A percentile compares a stretch with the other conserved stretches of the same genome.
phyloP scores from a whole-genome alignment of 1,140 invertebrate genomes.

The Kradibia gibbosae region DNA sequence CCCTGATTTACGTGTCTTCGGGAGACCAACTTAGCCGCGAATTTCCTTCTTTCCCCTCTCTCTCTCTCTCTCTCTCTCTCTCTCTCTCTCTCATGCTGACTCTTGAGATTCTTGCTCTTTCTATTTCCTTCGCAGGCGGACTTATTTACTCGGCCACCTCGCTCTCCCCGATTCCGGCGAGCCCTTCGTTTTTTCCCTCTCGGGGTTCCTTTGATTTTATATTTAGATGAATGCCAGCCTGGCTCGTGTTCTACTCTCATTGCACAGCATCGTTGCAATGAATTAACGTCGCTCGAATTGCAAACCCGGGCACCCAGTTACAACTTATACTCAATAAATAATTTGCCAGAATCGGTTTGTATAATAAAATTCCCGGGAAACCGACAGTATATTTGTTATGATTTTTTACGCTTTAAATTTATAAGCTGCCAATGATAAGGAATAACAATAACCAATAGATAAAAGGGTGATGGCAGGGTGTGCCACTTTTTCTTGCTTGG shows the following conservation, averaged over 20 bases:
- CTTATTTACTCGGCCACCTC: not conserved
- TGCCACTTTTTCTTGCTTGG: no score
- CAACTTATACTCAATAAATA: not conserved
- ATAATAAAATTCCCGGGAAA: not conserved
- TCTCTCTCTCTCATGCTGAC: not conserved
- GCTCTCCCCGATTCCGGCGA: not conserved
- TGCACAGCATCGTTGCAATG: not conserved
- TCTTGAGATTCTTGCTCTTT: not conserved
- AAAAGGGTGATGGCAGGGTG: no score
- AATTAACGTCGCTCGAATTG: conserved; percentile 15
- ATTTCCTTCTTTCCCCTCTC: not conserved
- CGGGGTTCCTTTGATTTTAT: conserved; percentile 35
- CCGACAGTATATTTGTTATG: not conserved
- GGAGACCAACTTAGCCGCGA: conserved; percentile 35
- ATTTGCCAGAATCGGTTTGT: not conserved
- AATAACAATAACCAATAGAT: no score
- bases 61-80: conserved; percentile 11
- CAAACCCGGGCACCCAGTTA: not conserved
- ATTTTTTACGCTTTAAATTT: not conserved
- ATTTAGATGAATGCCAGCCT: conserved; percentile 18
- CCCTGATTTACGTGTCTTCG: conserved; percentile 63
- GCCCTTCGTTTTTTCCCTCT: conserved; percentile 46
- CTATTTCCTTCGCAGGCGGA: not conserved
- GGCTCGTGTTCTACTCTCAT: not conserved
- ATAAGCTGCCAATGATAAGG: not conserved